Conservation (phyloP, 2,888 invertebrate species). For the Ligdia adustata region DNA sequence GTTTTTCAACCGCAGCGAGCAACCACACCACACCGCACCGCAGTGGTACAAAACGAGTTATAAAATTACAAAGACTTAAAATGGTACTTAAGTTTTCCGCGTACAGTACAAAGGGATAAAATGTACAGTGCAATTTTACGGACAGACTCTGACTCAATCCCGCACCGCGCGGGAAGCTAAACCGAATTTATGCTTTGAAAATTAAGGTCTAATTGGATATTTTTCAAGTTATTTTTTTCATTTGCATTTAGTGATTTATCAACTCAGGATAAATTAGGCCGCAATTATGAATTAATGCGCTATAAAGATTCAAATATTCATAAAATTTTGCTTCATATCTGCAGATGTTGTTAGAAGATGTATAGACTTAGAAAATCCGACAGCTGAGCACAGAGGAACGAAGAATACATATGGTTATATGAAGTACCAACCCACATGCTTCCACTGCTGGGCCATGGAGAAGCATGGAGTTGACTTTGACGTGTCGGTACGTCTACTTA, state of each 20-base stretch:
- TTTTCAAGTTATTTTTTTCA: slow-evolving; percentile 62
- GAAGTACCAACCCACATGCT: too few species aligned
- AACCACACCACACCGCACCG: slow-evolving; percentile 12
- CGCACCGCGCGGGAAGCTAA: slow-evolving; percentile 72
- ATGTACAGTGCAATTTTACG: slow-evolving; percentile 74
- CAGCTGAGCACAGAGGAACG: too few species aligned
- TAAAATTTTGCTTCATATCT: slow-evolving; percentile 13
- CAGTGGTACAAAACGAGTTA: slow-evolving; percentile 52
- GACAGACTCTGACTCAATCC: slow-evolving; percentile 66
- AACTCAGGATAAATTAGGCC: slow-evolving; percentile 54
- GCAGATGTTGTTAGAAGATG: too few species aligned
- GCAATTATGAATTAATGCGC: slow-evolving; percentile 44
- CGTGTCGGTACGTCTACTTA: too few species aligned
- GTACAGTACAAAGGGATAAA: slow-evolving; percentile 76
- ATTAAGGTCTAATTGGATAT: slow-evolving; percentile 81
- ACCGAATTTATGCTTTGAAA: slow-evolving; percentile 80
- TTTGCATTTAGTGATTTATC: slow-evolving; percentile 71
- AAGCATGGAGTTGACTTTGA: too few species aligned
- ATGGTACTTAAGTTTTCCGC: slow-evolving; percentile 65
- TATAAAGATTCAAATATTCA: slow-evolving; percentile 32
- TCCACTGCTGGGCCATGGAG: too few species aligned
- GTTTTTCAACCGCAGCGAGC: slow-evolving; percentile 51
- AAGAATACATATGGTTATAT: too few species aligned
- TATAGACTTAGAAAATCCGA: too few species aligned
- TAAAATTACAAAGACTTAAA: slow-evolving; percentile 65